Conservation (phyloP, 2,113 vertebrate genomes). For the Puffinus mauretanicus region DNA sequence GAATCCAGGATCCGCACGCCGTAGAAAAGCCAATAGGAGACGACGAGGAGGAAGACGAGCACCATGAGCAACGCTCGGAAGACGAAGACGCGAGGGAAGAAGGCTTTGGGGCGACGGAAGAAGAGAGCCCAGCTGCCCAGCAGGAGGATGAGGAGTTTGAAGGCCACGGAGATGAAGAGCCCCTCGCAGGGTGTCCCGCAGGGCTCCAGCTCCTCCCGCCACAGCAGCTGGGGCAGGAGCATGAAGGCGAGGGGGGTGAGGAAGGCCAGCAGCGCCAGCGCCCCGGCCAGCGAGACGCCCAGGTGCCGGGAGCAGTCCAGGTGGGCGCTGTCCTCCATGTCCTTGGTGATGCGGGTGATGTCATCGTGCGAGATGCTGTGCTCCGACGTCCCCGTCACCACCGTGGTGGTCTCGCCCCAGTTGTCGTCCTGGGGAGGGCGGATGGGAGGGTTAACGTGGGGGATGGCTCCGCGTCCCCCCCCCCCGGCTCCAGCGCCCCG, state of each 20-base stretch:
- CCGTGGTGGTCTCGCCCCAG: conserved; percentile 94
- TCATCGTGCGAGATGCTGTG: conserved; percentile 95
- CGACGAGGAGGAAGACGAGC: conserved; percentile 87
- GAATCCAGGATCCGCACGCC: conserved; percentile 87
- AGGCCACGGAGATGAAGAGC: conserved; percentile 91
- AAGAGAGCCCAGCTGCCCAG: conserved; percentile 93
- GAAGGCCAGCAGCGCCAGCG: conserved; percentile 86
- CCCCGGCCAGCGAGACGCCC: conserved; percentile 76
- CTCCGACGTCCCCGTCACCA: conserved; percentile 91
- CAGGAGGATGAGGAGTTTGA: conserved; percentile 91
- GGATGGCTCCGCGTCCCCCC: rapidly evolving
- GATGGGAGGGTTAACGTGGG: rapidly evolving
- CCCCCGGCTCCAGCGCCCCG: rapidly evolving
- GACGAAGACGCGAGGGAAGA: conserved; percentile 85
- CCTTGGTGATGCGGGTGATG: conserved; percentile 88
- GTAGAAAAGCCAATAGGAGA: conserved; percentile 93
- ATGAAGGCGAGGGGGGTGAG: conserved; percentile 89
- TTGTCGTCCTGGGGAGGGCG: conserved; percentile 82
- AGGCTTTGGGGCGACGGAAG: conserved; percentile 85
- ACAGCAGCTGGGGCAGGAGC: conserved; percentile 87
- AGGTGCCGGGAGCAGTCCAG: conserved; percentile 88
- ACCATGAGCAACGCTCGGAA: conserved; percentile 90
- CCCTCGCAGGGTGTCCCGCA: conserved; percentile 91
- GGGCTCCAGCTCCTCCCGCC: conserved; percentile 83
- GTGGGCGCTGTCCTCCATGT: conserved; percentile 89